A percentile compares a stretch with the other conserved stretches of the same genome.
Evolutionary conservation across 1,140 invertebrate species (phyloP).

Genomic region (Drosophila seguyi): DNA sequence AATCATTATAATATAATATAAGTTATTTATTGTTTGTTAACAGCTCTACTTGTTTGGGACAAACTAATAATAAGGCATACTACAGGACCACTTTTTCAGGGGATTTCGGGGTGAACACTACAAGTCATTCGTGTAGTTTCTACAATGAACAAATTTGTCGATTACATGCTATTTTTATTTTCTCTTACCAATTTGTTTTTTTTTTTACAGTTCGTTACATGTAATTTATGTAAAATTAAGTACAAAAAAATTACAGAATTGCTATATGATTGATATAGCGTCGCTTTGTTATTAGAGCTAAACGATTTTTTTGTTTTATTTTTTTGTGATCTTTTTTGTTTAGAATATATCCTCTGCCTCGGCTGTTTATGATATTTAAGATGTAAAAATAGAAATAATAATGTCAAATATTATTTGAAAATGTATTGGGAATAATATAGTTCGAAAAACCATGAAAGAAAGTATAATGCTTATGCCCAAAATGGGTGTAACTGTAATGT

Average conservation of each 20-base stretch:
- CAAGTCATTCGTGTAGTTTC: conserved; percentile 69
- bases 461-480: conserved; percentile 1
- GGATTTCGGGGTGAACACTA: conserved; percentile 34
- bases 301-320: conserved; percentile 51
- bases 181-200: conserved; percentile 80
- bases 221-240: conserved; percentile 83
- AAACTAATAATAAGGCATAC: conserved; percentile 28
- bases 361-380: conserved; percentile 69
- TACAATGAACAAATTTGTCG: conserved; percentile 59
- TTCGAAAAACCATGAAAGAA: conserved; percentile 38
- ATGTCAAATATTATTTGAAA: conserved; percentile 53
- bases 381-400: conserved; percentile 69
- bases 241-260: conserved; percentile 80
- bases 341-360: conserved; percentile 76
- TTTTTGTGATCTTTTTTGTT: conserved; percentile 54
- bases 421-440: conserved; percentile 29
- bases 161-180: conserved; percentile 56
- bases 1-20: background rate
- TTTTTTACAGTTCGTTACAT: conserved; percentile 76
- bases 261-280: conserved; percentile 70
- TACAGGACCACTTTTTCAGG: conserved; percentile 27
- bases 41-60: conserved; percentile 26
- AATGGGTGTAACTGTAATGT: background rate
- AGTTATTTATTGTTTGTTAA: conserved; percentile 12
- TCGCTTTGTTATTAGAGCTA: conserved; percentile 80